Evolutionary conservation across 2,888 invertebrate genomes (phyloP).

Genomic region (Nomada fucata): DNA sequence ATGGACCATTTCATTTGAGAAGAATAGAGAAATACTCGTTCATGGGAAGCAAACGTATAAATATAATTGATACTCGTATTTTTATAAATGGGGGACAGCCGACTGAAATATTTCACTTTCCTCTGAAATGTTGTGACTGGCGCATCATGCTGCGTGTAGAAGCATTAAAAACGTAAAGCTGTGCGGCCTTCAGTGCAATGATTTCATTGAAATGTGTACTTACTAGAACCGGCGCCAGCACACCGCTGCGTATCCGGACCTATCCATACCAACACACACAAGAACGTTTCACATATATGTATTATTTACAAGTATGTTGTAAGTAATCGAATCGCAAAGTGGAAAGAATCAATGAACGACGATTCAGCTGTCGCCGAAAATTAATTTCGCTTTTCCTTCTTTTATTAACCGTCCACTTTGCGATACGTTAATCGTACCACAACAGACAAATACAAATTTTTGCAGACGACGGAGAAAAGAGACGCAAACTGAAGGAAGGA

Average conservation of each 20-base stretch:
- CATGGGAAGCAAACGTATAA: neutral
- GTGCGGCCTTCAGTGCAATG: constrained; percentile 51
- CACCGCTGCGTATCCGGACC: constrained; percentile 87
- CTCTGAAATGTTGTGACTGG: neutral
- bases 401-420: constrained; percentile 41
- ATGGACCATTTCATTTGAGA: constrained; percentile 27
- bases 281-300: constrained; percentile 81
- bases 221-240: constrained; percentile 86
- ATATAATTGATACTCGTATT: too few species aligned
- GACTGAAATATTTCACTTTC: neutral
- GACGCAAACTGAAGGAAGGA: constrained; percentile 42
- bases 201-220: constrained; percentile 84
- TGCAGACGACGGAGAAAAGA: constrained; percentile 47
- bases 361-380: neutral
- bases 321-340: constrained; percentile 65
- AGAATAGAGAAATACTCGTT: neutral
- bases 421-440: constrained; percentile 53
- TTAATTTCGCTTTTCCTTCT: neutral
- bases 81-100: too few species aligned
- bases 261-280: constrained; percentile 84
- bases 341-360: neutral
- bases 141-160: constrained; percentile 28
- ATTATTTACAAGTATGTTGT: constrained; percentile 81
- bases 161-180: constrained; percentile 54
- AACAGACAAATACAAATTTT: constrained; percentile 56